A percentile compares a stretch with the other conserved stretches of the same genome.
phyloP scores from a whole-genome alignment of 2,797 vertebrate genomes.

The Gambelia wislizenii region DNA sequence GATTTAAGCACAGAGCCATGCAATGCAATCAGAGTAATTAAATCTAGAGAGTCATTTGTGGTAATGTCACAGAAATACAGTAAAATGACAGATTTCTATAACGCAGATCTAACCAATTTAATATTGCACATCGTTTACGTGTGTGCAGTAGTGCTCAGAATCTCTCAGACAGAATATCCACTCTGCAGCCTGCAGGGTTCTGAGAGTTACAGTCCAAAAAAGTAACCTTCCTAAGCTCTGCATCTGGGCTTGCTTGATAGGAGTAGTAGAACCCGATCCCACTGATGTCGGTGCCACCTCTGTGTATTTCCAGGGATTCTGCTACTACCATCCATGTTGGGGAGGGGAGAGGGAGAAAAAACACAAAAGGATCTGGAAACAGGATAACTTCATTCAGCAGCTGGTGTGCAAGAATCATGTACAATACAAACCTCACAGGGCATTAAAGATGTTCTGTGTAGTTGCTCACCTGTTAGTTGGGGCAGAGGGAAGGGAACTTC shows the following conservation, averaged over 20 bases:
- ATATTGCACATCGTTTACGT: neutral
- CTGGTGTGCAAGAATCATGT: neutral
- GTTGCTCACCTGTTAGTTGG: neutral
- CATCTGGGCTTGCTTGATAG: neutral
- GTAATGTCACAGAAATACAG: neutral
- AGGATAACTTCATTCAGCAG: neutral
- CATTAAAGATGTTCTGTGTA: neutral
- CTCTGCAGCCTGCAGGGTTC: too few relatives aligned
- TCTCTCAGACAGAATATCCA: neutral
- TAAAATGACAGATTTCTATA: neutral
- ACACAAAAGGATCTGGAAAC: neutral
- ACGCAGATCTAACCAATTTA: neutral
- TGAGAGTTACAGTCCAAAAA: too few relatives aligned
- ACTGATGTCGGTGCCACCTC: neutral
- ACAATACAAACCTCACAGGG: neutral
- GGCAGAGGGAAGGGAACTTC: neutral
- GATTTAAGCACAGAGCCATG: neutral
- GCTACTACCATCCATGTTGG: neutral
- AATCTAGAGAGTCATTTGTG: neutral
- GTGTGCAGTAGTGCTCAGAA: too few relatives aligned
- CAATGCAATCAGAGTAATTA: neutral
- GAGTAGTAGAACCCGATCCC: too few relatives aligned
- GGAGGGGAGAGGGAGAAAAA: neutral
- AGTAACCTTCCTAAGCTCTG: too few relatives aligned
- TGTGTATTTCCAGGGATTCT: neutral